phyloP scores from a whole-genome alignment of 64 coral and sea anemone species.

The Platygyra sinensis region DNA sequence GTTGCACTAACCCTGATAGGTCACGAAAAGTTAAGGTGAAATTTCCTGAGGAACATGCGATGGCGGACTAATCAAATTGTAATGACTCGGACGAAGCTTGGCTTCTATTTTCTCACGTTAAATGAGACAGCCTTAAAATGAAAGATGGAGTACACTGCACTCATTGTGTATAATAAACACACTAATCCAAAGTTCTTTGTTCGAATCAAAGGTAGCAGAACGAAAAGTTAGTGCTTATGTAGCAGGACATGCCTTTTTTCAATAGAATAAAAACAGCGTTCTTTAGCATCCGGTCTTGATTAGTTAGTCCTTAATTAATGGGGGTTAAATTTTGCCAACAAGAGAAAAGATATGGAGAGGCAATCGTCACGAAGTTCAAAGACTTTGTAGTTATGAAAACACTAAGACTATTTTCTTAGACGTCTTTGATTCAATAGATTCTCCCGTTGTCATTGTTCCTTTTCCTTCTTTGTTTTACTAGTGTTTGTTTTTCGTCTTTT shows the following conservation, averaged over 20 bases:
- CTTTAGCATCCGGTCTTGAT: no score
- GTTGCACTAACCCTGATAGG: not conserved
- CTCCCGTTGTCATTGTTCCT: not conserved
- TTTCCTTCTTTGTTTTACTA: not conserved
- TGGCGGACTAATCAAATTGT: not conserved
- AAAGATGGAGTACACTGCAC: not conserved
- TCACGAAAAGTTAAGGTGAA: not conserved
- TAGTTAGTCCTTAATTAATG: no score
- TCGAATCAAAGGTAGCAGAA: not conserved
- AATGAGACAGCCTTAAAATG: not conserved
- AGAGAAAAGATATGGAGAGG: no score
- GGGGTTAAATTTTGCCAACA: no score
- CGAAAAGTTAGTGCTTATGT: not conserved
- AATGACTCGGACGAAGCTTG: not conserved
- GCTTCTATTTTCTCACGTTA: not conserved
- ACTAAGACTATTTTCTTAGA: not conserved
- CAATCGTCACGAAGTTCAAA: no score
- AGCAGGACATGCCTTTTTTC: no score
- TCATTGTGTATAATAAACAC: not conserved
- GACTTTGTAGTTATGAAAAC: not conserved
- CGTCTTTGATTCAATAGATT: slow-evolving; percentile 12
- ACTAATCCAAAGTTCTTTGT: not conserved
- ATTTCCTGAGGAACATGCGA: not conserved
- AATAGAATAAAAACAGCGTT: no score
- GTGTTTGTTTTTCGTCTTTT: not conserved